phyloP scores from a whole-genome alignment of 2,113 vertebrate genomes.

The Pleuronectes platessa region DNA sequence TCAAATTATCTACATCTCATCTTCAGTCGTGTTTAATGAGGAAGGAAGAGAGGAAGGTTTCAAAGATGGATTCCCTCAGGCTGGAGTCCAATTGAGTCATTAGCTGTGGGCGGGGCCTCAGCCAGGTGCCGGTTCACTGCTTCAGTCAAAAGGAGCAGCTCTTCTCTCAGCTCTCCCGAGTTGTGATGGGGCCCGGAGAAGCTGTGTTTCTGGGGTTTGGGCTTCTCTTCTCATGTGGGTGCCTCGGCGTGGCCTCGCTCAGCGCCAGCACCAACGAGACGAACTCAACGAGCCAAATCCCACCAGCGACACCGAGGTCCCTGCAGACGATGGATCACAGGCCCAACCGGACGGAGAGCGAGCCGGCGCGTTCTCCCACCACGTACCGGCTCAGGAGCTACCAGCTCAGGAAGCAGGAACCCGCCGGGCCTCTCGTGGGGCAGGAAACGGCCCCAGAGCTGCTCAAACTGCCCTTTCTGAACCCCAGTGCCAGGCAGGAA shows the following conservation, averaged over 20 bases:
- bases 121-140: conserved; percentile 2
- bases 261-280: conserved; percentile 29
- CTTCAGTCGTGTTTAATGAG: neutral
- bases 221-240: conserved; percentile 46
- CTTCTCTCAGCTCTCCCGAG: conserved; percentile 13
- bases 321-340: neutral
- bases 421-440: neutral
- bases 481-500: conserved; percentile 20
- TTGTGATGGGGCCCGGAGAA: conserved; percentile 48
- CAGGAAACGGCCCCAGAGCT: neutral
- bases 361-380: neutral
- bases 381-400: conserved; percentile 39
- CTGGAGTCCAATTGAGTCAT: conserved; percentile 72
- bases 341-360: neutral
- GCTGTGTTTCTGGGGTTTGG: conserved; percentile 16
- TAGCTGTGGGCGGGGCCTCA: conserved; percentile 53
- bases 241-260: neutral
- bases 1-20: neutral
- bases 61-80: conserved; percentile 22
- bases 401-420: conserved; percentile 35
- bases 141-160: conserved; percentile 20
- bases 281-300: neutral
- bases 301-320: neutral
- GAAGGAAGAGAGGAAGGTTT: neutral
- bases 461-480: neutral